Base-by-base conservation (phyloP, 2,113 vertebrate genomes). In the Neogobius melanostomus region DNA sequence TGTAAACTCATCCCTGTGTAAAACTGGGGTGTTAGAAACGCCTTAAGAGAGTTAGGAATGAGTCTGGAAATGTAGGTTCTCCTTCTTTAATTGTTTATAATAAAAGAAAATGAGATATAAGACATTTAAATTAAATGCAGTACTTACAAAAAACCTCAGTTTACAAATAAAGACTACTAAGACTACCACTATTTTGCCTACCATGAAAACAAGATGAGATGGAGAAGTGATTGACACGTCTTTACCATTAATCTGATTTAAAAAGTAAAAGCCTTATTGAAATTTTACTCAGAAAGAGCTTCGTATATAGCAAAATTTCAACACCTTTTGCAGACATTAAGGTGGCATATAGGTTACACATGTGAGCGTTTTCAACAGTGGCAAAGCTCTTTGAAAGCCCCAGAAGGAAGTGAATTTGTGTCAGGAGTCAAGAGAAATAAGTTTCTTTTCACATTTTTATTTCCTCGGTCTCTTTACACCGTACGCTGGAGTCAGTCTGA, bases 361-460 rank as follows among this genome's bases (percentile, higher is more conserved):
- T 77, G 49, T 72, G 72, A 82, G 67, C 77, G 43, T 69, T 65
- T 64, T 45, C 68, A 67, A 36, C 46, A 80, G 61, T 49, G 68
- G 21, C 66, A 61, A 42, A 65, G 69, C 56, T 71, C 53, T 14
- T 43, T 42, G 28, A 36, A 60, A 45, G 8, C 46, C 63, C 5
- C 57, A 76, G 11, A 60, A 43, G 17, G 14, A 62, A 12, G 11
- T 69, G 74, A 66, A 52, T 16, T 21, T 42, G 11, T n/a, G 52
- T 52, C 36, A 61, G 8, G 15, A 61, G 56, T 71, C 59, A 11
- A 53, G 16, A 48, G 16, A 17, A 10, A 28, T 44, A 51, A 60
- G 69, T 78, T 12, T 76, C 28, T 46, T 50, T 46, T 68, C 7
- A 16, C 36, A 51, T 7, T 57, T 62, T 16, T 36, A 36, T 36